Percentiles rank a stretch among this genome's conserved stretches.
phyloP scores from a whole-genome alignment of 2,113 vertebrate species.

The Pelmatolapia mariae region DNA sequence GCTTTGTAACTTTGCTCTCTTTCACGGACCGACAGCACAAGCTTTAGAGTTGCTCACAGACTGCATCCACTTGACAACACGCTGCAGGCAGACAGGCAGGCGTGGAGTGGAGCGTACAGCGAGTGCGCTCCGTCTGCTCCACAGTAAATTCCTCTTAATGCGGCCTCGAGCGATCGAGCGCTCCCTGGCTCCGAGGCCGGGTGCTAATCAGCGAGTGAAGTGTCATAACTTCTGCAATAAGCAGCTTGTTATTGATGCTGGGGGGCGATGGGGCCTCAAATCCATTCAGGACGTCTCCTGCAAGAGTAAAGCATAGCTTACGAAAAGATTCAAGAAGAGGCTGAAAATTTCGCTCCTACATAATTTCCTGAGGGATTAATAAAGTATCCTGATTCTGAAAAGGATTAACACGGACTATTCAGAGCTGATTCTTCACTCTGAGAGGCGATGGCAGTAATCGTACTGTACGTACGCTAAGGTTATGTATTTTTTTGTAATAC shows the following conservation, averaged over 20 bases:
- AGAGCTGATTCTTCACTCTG: neutral
- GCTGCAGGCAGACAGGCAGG: neutral
- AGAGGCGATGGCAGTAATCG: neutral
- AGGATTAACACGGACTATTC: fast-evolving
- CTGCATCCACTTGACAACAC: fast-evolving
- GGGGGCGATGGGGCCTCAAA: neutral
- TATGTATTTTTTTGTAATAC: neutral
- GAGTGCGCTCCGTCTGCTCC: neutral
- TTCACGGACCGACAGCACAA: neutral
- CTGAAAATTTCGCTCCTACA: fast-evolving
- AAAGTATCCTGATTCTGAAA: neutral
- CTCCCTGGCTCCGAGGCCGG: neutral
- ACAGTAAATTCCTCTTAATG: neutral
- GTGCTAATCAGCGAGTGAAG: neutral
- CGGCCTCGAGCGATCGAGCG: neutral
- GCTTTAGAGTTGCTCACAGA: neutral
- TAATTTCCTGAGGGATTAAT: fast-evolving
- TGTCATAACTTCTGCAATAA: neutral
- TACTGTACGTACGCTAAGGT: neutral
- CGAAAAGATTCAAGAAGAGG: fast-evolving
- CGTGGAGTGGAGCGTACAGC: neutral
- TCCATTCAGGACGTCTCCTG: neutral
- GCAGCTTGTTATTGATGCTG: neutral
- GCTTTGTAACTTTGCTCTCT: neutral
- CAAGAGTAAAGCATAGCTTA: fast-evolving